phyloP scores from a whole-genome alignment of 2,888 invertebrate species.

The Merodon equestris region DNA sequence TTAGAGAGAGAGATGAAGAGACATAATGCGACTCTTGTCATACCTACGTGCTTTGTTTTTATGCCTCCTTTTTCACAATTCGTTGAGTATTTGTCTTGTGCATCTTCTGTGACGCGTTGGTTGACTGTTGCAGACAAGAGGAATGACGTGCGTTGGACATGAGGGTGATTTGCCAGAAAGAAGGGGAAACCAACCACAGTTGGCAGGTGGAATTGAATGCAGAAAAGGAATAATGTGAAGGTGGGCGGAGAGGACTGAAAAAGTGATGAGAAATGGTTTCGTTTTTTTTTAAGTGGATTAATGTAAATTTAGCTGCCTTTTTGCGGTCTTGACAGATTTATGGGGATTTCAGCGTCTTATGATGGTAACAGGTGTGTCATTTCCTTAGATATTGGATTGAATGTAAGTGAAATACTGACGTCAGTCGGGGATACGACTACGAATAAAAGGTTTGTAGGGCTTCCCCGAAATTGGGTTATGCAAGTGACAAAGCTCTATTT shows the following conservation, averaged over 20 bases:
- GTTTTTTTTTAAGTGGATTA: conserved; percentile 28
- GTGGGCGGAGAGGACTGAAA: not conserved
- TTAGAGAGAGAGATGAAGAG: not conserved
- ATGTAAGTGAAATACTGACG: conserved; percentile 6
- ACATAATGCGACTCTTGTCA: conserved; percentile 30
- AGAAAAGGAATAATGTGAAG: not conserved
- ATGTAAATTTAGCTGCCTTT: conserved; percentile 23
- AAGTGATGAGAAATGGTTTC: conserved; percentile 2
- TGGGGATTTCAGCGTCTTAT: not conserved
- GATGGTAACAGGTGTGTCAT: conserved; percentile 5
- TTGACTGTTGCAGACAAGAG: conserved; percentile 18
- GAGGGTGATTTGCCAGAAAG: not conserved
- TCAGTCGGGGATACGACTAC: not conserved
- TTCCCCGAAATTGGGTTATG: no score
- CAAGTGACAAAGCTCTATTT: no score
- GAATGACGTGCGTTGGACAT: conserved; percentile 21
- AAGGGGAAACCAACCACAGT: not conserved
- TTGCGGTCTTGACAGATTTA: conserved; percentile 22
- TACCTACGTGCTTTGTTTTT: conserved; percentile 5
- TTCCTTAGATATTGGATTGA: conserved; percentile 14
- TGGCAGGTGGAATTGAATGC: conserved; percentile 45
- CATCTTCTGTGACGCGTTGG: conserved; percentile 31
- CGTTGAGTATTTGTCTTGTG: conserved; percentile 20
- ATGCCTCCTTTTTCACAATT: not conserved
- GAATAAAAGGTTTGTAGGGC: no score